These are phyloP conservation scores for Xyrauchen texanus DNA, from an alignment of 2,113 vertebrate genomes.

Conservation along the genomic window DNA sequence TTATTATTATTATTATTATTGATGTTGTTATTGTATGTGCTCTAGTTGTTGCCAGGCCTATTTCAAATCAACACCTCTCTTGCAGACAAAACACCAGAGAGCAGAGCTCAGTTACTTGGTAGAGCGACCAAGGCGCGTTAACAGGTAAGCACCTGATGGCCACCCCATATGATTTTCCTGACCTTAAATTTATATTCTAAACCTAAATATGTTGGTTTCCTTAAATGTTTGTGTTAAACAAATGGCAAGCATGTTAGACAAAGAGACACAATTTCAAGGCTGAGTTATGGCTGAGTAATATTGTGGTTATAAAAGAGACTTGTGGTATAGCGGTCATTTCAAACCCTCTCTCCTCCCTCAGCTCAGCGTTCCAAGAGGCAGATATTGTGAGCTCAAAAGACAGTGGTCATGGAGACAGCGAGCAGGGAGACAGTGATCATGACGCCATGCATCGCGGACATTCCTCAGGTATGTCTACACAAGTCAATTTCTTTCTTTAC, in stretches of 20 bases:
- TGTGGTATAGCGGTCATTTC: not conserved
- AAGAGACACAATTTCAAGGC: conserved; percentile 76
- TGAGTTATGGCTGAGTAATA: conserved; percentile 32
- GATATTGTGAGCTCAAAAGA: conserved; percentile 99
- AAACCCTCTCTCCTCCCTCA: conserved; percentile 53
- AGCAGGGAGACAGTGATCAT: conserved; percentile 98
- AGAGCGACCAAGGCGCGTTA: conserved; percentile 94
- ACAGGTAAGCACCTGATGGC: conserved; percentile 84
- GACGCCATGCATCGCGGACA: conserved; percentile 96
- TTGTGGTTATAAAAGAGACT: conserved; percentile 57
- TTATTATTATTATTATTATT: conserved; percentile 36
- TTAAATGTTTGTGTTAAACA: not conserved
- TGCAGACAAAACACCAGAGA: conserved; percentile 95
- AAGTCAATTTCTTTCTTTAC: not conserved
- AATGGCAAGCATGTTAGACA: conserved; percentile 42
- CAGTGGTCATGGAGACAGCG: conserved; percentile 98
- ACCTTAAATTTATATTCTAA: not conserved
- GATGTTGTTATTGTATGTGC: not conserved
- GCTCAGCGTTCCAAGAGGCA: conserved; percentile 97
- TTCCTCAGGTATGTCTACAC: conserved; percentile 85
- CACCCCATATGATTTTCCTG: not conserved
- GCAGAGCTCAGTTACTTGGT: conserved; percentile 97
- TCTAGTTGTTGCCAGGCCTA: not conserved
- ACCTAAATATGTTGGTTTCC: not conserved
- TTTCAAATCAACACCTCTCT: conserved; percentile 55